Conservation (phyloP, 2,888 invertebrate genomes). For the Apamea epomidion region DNA sequence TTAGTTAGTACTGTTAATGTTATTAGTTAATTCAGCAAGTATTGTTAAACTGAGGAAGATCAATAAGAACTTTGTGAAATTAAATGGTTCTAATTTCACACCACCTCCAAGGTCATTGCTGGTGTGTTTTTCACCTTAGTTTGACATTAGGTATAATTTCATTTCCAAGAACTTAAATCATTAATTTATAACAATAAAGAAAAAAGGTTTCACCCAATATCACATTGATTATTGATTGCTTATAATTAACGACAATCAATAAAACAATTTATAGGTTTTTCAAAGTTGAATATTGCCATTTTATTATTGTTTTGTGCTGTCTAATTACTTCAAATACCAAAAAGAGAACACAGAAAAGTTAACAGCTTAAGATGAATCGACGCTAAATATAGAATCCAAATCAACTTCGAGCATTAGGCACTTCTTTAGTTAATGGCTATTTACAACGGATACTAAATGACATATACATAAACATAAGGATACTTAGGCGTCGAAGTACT, state of each 20-base stretch:
- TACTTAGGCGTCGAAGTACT: background rate
- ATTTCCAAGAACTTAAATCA: conserved; percentile 10
- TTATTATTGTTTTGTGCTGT: conserved; percentile 10
- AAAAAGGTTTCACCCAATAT: conserved; percentile 2
- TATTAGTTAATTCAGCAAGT: background rate
- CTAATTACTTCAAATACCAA: conserved; percentile 14
- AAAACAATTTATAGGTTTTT: conserved; percentile 14
- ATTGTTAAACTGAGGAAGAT: background rate
- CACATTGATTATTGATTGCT: conserved; percentile 51
- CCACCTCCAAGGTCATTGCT: background rate
- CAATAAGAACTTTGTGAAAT: background rate
- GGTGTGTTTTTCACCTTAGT: background rate
- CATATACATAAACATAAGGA: background rate
- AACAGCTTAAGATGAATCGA: conserved; percentile 12
- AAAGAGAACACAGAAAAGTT: conserved; percentile 17
- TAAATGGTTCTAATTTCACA: background rate
- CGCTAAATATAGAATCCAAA: background rate
- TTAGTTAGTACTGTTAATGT: background rate
- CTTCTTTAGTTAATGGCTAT: background rate
- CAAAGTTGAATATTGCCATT: conserved; percentile 24
- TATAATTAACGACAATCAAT: conserved; percentile 40
- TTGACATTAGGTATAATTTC: background rate
- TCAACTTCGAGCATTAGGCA: background rate
- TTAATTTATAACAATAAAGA: conserved; percentile 21
- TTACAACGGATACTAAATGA: background rate